A percentile compares a stretch with the other conserved stretches of the same genome.
Evolutionary conservation across 2,888 invertebrate genomes (phyloP).

Genomic region (Hypsopygia costalis): DNA sequence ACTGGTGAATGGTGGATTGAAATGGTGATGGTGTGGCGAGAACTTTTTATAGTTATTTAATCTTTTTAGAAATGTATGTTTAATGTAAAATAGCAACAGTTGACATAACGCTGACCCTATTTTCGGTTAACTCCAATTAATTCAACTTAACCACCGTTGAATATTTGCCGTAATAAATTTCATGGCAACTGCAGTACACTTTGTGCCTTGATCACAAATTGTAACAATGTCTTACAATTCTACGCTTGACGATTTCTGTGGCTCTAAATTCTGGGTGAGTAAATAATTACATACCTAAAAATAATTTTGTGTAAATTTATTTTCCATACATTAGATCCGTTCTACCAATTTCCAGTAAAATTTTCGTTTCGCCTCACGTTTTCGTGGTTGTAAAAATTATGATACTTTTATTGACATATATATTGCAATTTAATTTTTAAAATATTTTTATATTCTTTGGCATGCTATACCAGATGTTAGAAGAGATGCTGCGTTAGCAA

Average conservation of each 20-base stretch:
- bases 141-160: too few species aligned
- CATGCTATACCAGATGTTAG: too few species aligned
- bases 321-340: too few species aligned
- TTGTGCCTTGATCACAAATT: conserved; percentile 27
- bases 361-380: too few species aligned
- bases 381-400: too few species aligned
- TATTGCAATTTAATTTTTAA: too few species aligned
- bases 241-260: conserved; percentile 88
- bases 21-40: conserved; percentile 16
- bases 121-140: too few species aligned
- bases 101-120: conserved; percentile 4
- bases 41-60: conserved; percentile 13
- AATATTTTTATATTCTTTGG: too few species aligned
- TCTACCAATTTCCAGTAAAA: too few species aligned
- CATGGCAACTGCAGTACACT: conserved; percentile 33
- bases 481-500: too few species aligned
- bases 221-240: conserved; percentile 79
- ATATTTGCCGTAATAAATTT: conserved; percentile 22
- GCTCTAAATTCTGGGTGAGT: conserved; percentile 90
- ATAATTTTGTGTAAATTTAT: too few species aligned
- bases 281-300: conserved; percentile 24
- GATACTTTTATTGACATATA: too few species aligned
- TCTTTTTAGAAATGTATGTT: conserved; percentile 9
- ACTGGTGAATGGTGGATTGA: not conserved
- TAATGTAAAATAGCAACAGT: conserved; percentile 6